Evolutionary conservation across 2,797 vertebrate genomes (phyloP).

Genomic region (Oreochromis grahami): DNA sequence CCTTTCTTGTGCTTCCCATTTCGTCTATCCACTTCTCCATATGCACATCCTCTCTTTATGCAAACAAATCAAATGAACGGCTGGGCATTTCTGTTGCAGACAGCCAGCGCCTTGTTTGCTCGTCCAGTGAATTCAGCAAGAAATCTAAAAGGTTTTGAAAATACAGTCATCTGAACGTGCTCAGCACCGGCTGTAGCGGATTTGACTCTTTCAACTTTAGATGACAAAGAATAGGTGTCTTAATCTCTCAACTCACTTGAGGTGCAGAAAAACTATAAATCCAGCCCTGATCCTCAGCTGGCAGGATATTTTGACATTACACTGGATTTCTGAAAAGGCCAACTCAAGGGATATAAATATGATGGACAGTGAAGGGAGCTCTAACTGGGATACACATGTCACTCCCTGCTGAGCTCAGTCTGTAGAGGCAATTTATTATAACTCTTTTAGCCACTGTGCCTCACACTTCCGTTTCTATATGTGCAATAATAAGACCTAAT

Average conservation of each 20-base stretch:
- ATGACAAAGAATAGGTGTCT: slow-evolving; percentile 31
- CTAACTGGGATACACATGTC: slow-evolving; percentile 29
- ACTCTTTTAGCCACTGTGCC: neutral
- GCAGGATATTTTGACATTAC: slow-evolving; percentile 60
- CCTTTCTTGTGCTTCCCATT: neutral
- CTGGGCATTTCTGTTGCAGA: neutral
- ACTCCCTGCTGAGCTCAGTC: slow-evolving; percentile 7
- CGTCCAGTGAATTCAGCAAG: neutral
- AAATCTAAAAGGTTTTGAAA: neutral
- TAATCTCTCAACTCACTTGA: slow-evolving; percentile 55
- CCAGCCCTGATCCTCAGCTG: slow-evolving; percentile 40
- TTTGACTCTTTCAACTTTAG: slow-evolving; percentile 19
- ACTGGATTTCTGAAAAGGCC: slow-evolving; percentile 62
- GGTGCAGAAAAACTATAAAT: slow-evolving; percentile 35
- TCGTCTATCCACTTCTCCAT: neutral
- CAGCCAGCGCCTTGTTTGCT: neutral
- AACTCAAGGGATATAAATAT: slow-evolving; percentile 44
- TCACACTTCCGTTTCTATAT: neutral
- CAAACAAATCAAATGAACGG: neutral
- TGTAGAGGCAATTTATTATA: neutral
- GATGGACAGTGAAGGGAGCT: slow-evolving; percentile 37
- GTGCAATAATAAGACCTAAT: neutral
- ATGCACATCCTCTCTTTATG: neutral
- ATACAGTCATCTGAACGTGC: neutral
- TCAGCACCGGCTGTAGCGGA: neutral